Percentiles rank a stretch among this genome's conserved stretches.
These are phyloP conservation scores for Meles meles DNA, from an alignment of 2,113 vertebrate species.

Conservation along the genomic window DNA sequence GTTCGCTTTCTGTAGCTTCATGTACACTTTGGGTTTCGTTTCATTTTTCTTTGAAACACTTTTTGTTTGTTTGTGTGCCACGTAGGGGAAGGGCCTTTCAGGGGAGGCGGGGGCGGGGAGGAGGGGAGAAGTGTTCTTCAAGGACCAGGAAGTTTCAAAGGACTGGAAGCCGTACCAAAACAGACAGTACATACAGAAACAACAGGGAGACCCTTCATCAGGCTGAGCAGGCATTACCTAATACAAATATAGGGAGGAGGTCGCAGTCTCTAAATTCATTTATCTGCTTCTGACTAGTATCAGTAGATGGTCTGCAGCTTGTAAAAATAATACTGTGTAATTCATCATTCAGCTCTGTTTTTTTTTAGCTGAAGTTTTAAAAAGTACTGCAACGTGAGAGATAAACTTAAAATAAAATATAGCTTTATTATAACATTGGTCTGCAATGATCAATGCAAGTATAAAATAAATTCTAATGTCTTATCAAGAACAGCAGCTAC, in stretches of 20 bases:
- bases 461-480: constrained; percentile 75
- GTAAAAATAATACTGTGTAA: constrained; percentile 3
- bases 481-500: constrained; percentile 78
- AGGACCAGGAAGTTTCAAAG: not conserved
- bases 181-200: not conserved
- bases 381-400: constrained; percentile 48
- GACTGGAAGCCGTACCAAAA: not conserved
- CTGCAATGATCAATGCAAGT: constrained; percentile 68
- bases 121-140: not conserved
- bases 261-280: not conserved
- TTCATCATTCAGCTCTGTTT: not conserved
- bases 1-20: not conserved
- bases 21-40: not conserved
- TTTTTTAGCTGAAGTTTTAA: constrained; percentile 27
- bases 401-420: constrained; percentile 69
- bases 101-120: not conserved
- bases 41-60: not conserved
- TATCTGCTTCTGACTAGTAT: not conserved
- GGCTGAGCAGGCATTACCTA: not conserved
- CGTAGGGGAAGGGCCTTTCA: not conserved
- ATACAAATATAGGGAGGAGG: not conserved
- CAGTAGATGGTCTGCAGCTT: not conserved
- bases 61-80: not conserved
- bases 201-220: not conserved
- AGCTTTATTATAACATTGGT: constrained; percentile 55